Conservation (phyloP, 2,888 invertebrate species). For the Ametastegia equiseti region DNA sequence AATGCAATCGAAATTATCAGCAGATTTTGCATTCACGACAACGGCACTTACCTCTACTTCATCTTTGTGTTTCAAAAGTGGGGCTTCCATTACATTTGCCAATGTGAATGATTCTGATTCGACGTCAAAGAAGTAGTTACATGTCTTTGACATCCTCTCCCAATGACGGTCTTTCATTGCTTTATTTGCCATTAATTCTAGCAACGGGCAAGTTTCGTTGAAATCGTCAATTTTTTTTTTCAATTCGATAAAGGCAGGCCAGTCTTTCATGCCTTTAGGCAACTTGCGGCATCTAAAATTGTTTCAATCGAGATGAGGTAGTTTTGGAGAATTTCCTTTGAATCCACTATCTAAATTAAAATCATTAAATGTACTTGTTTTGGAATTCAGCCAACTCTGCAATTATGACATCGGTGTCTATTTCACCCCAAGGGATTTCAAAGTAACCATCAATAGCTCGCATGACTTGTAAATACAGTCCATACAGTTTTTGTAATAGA, state of each 20-base stretch:
- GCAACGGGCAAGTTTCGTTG: conserved; percentile 90
- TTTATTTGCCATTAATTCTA: conserved; percentile 93
- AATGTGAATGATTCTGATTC: conserved; percentile 89
- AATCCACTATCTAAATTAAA: not conserved
- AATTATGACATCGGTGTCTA: conserved; percentile 90
- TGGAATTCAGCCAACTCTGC: conserved; percentile 90
- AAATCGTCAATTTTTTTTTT: conserved; percentile 95
- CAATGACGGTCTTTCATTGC: conserved; percentile 91
- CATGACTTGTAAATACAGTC: conserved; percentile 89
- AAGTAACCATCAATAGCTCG: conserved; percentile 92
- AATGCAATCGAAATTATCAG: too few relatives aligned
- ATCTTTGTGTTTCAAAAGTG: conserved; percentile 88
- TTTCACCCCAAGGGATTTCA: conserved; percentile 89
- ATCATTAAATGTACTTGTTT: conserved; percentile 74
- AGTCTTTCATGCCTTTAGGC: conserved; percentile 90
- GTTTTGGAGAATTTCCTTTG: not conserved
- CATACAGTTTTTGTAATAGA: conserved; percentile 89
- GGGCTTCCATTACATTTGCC: conserved; percentile 90
- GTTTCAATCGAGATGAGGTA: conserved; percentile 40
- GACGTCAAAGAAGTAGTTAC: conserved; percentile 85
- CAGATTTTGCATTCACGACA: conserved; percentile 27
- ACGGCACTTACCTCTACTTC: conserved; percentile 85
- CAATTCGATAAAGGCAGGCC: conserved; percentile 91
- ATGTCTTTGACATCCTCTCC: conserved; percentile 80
- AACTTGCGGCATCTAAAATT: conserved; percentile 85